Evolutionary conservation across 2,888 invertebrate genomes (phyloP).

Genomic region (Mesorhabditis sp.): DNA sequence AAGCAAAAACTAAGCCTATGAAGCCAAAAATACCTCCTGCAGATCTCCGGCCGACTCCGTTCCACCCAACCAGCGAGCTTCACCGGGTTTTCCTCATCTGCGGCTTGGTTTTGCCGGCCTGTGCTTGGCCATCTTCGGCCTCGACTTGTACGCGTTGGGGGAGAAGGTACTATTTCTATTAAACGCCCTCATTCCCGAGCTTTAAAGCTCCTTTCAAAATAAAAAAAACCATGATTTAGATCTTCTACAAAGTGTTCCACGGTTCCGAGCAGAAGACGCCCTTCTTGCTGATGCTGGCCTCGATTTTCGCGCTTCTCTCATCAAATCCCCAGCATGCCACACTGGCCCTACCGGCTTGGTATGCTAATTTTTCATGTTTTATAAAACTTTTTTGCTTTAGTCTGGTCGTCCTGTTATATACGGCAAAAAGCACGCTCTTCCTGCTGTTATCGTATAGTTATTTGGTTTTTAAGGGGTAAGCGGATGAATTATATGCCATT

Average conservation of each 20-base stretch:
- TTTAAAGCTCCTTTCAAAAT: no score
- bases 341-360: neutral
- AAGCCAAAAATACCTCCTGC: neutral
- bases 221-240: neutral
- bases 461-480: neutral
- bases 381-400: neutral
- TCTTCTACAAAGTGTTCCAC: constrained; percentile 5
- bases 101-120: neutral
- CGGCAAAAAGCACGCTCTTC: constrained; percentile 1
- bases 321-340: neutral
- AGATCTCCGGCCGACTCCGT: neutral
- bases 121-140: neutral
- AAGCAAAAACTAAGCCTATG: no score
- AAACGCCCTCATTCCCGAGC: no score
- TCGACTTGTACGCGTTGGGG: constrained; percentile 6
- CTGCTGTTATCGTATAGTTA: neutral
- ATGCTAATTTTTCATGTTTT: neutral
- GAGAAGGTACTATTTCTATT: neutral
- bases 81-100: neutral
- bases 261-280: constrained; percentile 8
- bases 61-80: neutral
- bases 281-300: neutral
- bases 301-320: constrained; percentile 1
- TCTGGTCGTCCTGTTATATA: neutral
- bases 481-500: neutral